phyloP scores from a whole-genome alignment of 2,113 vertebrate genomes.

The Abramis brama region DNA sequence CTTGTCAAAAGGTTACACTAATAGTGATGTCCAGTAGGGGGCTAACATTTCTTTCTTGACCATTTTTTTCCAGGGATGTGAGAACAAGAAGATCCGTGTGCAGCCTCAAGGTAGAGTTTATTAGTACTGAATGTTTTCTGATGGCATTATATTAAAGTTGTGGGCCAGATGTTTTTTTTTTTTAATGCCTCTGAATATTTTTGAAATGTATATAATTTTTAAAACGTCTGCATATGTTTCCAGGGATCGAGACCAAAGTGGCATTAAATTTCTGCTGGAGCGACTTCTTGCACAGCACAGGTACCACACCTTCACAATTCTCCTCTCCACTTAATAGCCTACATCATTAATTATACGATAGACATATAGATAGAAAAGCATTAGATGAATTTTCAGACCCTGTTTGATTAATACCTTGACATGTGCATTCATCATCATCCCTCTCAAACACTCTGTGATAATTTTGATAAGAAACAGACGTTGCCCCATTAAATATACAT shows the following conservation, averaged over 20 bases:
- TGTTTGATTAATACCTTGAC: background rate
- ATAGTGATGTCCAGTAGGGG: background rate
- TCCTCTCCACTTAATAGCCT: background rate
- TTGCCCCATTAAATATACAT: background rate
- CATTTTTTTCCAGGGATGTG: conserved; percentile 78
- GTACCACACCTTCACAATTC: conserved; percentile 66
- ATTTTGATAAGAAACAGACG: background rate
- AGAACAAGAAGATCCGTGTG: conserved; percentile 82
- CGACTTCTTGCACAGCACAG: conserved; percentile 83
- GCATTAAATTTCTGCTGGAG: conserved; percentile 81
- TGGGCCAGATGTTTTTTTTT: too few relatives aligned
- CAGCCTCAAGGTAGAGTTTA: conserved; percentile 90
- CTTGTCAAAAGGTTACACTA: background rate
- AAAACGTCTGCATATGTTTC: background rate
- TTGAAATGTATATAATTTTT: background rate
- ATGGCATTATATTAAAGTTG: background rate
- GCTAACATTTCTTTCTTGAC: conserved; percentile 20
- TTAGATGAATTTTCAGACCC: background rate
- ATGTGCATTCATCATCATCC: conserved; percentile 17
- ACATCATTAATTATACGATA: background rate
- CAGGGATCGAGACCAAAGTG: conserved; percentile 82
- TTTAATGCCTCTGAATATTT: background rate
- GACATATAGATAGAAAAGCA: background rate
- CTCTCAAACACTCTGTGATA: background rate
- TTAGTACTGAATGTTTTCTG: background rate